Base-by-base conservation (phyloP, 1,140 invertebrate species). In the Aricia agestis region DNA sequence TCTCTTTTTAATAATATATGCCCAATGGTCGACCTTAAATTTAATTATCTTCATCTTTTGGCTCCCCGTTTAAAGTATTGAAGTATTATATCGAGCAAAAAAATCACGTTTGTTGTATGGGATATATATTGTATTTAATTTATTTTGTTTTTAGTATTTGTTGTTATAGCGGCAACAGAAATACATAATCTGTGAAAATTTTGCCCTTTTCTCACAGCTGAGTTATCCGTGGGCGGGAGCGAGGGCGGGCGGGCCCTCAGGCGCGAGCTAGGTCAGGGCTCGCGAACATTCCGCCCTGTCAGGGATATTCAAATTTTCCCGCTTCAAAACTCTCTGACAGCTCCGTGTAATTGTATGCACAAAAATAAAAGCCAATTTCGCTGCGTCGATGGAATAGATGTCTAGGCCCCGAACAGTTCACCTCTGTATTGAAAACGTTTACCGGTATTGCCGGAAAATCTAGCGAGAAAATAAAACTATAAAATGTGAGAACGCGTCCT, bases 251-350 rank as follows among this genome's bases (percentile, higher is more conserved):
- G 45, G 9, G 45, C 41, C 11, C 41, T 42, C 41, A 42, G 41
- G 6, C 7, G 41, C 41, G 41, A 52, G 45, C 45, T 15, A 52
- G 13, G 45, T 52, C 45, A 52, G 45, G 36, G 36, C 36, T 36
- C 45, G 10, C 45, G 45, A 52, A 52, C 45, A 52, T 52, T 52
- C 9, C 45, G 45, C 45, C 11, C 45, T 15, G 45, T 52, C 45
- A 52, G 45, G 45, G 45, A 52, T 52, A 52, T 52, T 52, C 45
- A 52, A 52, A 52, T 52, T 52, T 36, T 15, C 11, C 11, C 45
- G 45, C 45, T 52, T 52, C 45, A 52, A 52, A 52, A 52, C 45
- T 52, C 45, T 52, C 45, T 52, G 45, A 52, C 45, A 52, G 45
- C 45, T 13, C 45, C 45, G 13, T 52, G 45, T 52, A 52, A 52